A percentile compares a stretch with the other conserved stretches of the same genome.
These are phyloP conservation scores for Phyllotreta striolata DNA, from an alignment of 2,888 invertebrate genomes.

Conservation along the genomic window DNA sequence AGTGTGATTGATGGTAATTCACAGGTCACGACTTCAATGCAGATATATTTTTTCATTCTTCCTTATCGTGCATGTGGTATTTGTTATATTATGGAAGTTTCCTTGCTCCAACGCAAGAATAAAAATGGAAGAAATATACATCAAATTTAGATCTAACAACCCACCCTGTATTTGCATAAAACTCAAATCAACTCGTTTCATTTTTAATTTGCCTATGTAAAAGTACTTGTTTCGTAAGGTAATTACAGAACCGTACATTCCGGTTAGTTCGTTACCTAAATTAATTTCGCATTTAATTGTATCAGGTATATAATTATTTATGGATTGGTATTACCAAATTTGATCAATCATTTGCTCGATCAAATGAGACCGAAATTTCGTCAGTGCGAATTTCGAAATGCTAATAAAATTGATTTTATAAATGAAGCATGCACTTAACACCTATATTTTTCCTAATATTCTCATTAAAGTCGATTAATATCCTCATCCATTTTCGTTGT, in stretches of 20 bases:
- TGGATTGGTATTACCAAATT: neutral
- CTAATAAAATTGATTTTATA: neutral
- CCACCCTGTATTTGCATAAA: neutral
- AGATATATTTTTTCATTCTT: slow-evolving; percentile 21
- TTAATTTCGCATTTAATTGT: neutral
- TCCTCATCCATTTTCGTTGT: neutral
- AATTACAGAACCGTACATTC: neutral
- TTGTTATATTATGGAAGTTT: slow-evolving; percentile 10
- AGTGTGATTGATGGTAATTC: slow-evolving; percentile 32
- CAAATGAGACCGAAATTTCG: slow-evolving; percentile 1
- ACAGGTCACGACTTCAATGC: slow-evolving; percentile 17
- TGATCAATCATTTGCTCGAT: slow-evolving; percentile 9
- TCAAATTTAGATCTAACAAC: neutral
- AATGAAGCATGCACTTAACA: no score
- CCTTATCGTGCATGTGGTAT: slow-evolving; percentile 17
- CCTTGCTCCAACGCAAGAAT: slow-evolving; percentile 8
- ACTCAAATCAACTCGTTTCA: neutral
- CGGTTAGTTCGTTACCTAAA: slow-evolving; percentile 2
- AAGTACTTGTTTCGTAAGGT: slow-evolving; percentile 7
- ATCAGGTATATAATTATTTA: no score
- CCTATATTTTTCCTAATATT: neutral
- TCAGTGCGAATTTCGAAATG: neutral
- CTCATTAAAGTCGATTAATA: neutral
- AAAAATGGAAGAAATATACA: no score
- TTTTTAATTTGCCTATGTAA: slow-evolving; percentile 2